Evolutionary conservation across 2,888 invertebrate species (phyloP), one percentile per base, ranked within the genome.

Genomic region (Alsophila aescularia): DNA sequence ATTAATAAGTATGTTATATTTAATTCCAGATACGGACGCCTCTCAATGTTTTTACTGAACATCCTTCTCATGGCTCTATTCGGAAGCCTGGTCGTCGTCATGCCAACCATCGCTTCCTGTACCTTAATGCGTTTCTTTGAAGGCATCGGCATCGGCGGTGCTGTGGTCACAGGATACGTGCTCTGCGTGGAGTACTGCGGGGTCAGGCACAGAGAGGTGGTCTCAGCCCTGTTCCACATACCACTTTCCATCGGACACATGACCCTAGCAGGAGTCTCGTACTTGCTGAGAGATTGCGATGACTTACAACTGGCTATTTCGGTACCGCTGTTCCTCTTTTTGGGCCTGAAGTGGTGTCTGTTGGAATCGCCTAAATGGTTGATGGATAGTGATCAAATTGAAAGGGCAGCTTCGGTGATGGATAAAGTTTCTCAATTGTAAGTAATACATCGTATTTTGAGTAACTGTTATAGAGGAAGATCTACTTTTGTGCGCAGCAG

Each of bases 291-390:
- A 14, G 47, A 87, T 43, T 82, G 79, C 39, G 80, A 85, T 27
- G 52, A 75, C 0, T 81, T 86, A 4, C 86, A 87, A 58, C 31
- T 86, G 5, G 80, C 79, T 0, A 14, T 87, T 1, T 86, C 88
- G 0, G 29, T 87, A 13, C 88, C 87, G 0, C 56, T 82, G n/a
- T 75, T 85, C 6, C 27, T 83, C 0, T 77, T 77, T 29, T 73
- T 76, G 2, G 16, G 52, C 0, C 18, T 73, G 5, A 67, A 72
- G 48, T 86, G 73, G 64, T 13, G 84, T 14, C 7, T 77, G 1
- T 65, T 77, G 55, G 89, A 88, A 50, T 88, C 88, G 0, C 89
- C 87, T 0, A 88, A 86, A 55, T 89, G 89, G 89, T 63, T 88
- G 56, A 63, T 88, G 73, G 84, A 85, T 58, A 79, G 64, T n/a